A percentile compares a stretch with the other conserved stretches of the same genome.
Evolutionary conservation across 2,113 vertebrate species (phyloP).

Genomic region (Oenanthe melanoleuca): DNA sequence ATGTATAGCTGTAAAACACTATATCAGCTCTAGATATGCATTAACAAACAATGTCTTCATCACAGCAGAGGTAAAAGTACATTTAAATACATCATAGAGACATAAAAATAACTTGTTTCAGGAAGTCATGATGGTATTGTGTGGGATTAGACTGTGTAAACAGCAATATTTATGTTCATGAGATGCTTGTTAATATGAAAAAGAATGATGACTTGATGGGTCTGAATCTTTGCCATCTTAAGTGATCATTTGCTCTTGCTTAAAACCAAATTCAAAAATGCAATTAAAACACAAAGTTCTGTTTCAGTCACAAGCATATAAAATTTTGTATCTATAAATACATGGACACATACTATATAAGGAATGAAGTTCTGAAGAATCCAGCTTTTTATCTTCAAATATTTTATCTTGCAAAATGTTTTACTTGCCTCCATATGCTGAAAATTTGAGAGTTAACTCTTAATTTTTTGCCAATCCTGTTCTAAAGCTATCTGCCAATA

Average conservation of each 20-base stretch:
- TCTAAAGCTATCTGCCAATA: neutral
- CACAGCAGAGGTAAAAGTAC: neutral
- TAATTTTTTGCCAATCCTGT: neutral
- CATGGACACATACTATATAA: neutral
- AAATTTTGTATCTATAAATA: neutral
- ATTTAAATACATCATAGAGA: neutral
- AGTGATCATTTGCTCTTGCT: neutral
- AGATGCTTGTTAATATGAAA: neutral
- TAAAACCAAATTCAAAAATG: constrained; percentile 7
- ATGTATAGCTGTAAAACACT: neutral
- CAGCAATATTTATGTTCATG: neutral
- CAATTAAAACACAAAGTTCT: neutral
- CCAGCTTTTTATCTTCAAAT: neutral
- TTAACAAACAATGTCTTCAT: constrained; percentile 3
- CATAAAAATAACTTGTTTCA: constrained; percentile 17
- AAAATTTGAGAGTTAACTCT: neutral
- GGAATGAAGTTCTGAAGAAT: neutral
- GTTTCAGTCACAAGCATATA: neutral
- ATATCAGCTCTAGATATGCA: neutral
- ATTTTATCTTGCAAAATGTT: neutral
- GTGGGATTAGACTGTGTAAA: neutral
- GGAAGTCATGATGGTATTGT: neutral
- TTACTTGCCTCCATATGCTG: neutral
- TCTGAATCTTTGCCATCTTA: neutral
- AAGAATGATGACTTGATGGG: neutral